Conservation (phyloP, 1,140 invertebrate species). For the Zaprionus ornatus region DNA sequence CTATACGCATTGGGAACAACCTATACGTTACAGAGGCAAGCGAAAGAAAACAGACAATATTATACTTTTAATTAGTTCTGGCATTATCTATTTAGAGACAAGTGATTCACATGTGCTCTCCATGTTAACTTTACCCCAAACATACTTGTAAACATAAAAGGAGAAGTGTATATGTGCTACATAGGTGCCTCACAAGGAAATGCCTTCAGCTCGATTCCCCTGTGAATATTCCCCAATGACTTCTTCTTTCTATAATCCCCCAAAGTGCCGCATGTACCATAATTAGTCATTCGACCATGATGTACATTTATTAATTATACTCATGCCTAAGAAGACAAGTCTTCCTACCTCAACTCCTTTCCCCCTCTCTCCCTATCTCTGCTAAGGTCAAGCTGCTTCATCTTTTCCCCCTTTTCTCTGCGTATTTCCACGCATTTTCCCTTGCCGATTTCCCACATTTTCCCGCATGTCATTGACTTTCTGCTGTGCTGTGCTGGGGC, state of each 20-base stretch:
- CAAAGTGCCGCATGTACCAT: background rate
- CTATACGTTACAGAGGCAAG: no score
- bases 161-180: background rate
- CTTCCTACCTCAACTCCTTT: no score
- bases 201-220: background rate
- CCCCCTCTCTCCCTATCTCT: background rate
- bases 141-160: background rate
- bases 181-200: background rate
- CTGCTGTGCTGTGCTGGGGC: slow-evolving; percentile 30
- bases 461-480: slow-evolving; percentile 57
- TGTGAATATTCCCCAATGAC: background rate
- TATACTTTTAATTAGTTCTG: no score
- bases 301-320: slow-evolving; percentile 19
- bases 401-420: background rate
- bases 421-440: background rate
- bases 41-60: no score
- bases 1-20: no score
- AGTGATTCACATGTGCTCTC: no score
- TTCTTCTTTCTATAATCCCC: background rate
- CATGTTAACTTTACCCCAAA: no score
- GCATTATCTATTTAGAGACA: no score
- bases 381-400: slow-evolving; percentile 7
- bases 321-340: background rate
- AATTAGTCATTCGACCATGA: slow-evolving; percentile 25
- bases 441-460: background rate